Percentiles rank a stretch among this genome's conserved stretches.
These are phyloP conservation scores for Acrobasis repandana DNA, from an alignment of 2,888 invertebrate species.

Conservation along the genomic window DNA sequence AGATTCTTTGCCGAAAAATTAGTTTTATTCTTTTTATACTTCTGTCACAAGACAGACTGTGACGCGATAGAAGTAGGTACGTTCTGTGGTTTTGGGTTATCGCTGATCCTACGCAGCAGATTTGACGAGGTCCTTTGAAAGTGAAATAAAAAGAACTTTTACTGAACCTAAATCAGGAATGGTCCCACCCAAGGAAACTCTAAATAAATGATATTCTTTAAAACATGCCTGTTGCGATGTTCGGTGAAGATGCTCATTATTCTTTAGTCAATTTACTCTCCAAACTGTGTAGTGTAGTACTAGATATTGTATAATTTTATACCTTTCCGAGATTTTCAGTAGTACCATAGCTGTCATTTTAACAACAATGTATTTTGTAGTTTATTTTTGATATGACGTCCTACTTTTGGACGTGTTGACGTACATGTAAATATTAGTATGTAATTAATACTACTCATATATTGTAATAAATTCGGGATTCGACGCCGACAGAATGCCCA, in stretches of 20 bases:
- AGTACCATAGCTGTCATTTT: conserved; percentile 40
- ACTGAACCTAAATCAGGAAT: no score
- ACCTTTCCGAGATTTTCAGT: conserved; percentile 46
- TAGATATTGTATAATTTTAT: conserved; percentile 42
- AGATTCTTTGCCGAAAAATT: no score
- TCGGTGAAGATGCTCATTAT: conserved; percentile 54
- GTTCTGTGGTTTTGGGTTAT: no score
- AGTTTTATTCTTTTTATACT: no score
- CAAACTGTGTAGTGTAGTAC: conserved; percentile 62
- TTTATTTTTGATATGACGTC: conserved; percentile 30
- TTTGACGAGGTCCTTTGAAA: no score
- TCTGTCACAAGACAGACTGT: no score
- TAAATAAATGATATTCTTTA: not conserved
- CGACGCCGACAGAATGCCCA: conserved; percentile 26
- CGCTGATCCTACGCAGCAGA: no score
- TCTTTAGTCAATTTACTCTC: conserved; percentile 73
- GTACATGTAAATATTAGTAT: conserved; percentile 70
- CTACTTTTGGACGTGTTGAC: conserved; percentile 13
- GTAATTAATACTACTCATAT: conserved; percentile 42
- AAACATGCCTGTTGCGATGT: conserved; percentile 25
- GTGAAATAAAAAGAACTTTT: no score
- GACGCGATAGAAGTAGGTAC: no score
- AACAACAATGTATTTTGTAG: conserved; percentile 27
- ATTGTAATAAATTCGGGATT: conserved; percentile 47
- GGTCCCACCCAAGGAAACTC: no score